Evolutionary conservation across 53 echinoderm and acorn worm genomes (phyloP).

Genomic region (Paracentrotus lividus): DNA sequence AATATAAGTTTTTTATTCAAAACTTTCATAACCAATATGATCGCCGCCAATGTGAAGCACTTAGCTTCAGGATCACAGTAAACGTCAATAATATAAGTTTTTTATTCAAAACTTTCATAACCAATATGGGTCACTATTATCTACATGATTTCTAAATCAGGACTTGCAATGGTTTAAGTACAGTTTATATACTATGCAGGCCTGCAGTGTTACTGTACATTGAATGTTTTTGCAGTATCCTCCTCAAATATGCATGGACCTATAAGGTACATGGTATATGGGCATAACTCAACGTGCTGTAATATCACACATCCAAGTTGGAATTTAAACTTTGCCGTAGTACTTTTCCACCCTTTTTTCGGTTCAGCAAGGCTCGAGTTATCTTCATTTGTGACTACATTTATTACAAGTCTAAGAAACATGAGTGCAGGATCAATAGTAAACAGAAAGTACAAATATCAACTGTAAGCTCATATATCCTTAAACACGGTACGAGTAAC

Average conservation of each 20-base stretch:
- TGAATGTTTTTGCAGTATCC: neutral
- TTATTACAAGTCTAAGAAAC: neutral
- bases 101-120: no score
- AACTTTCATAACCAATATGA: no score
- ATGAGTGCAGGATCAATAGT: conserved; percentile 34
- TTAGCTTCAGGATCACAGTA: no score
- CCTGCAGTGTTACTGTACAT: neutral
- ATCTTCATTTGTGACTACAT: conserved; percentile 39
- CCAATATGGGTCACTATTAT: no score
- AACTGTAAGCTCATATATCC: neutral
- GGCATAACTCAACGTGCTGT: neutral
- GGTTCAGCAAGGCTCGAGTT: neutral
- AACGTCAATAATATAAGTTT: no score
- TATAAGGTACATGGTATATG: neutral
- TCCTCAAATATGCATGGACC: neutral
- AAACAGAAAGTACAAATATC: conserved; percentile 37
- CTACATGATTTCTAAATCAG: no score
- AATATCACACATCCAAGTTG: neutral
- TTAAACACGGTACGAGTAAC: neutral
- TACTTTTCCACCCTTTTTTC: neutral
- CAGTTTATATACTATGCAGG: no score
- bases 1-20: no score
- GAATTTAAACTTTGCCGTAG: conserved; percentile 41
- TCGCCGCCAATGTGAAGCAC: no score
- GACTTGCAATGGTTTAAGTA: no score